A percentile compares a stretch with the other conserved stretches of the same genome.
phyloP scores from a whole-genome alignment of 2,797 vertebrate genomes.

The Periparus ater region DNA sequence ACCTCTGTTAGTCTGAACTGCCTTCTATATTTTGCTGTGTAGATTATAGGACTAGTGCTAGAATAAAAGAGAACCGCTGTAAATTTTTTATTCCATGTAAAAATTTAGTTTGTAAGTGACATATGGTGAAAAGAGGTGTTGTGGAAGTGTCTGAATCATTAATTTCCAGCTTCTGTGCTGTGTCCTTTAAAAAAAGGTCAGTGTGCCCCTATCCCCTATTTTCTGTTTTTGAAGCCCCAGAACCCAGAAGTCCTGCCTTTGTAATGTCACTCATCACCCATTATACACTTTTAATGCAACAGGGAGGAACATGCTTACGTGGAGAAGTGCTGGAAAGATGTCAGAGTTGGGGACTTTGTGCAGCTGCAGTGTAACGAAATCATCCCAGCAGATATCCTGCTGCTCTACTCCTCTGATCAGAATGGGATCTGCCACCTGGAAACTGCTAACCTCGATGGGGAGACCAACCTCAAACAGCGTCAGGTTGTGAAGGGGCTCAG shows the following conservation, averaged over 20 bases:
- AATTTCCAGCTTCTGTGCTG: neutral
- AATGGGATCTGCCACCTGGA: conserved; percentile 88
- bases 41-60: neutral
- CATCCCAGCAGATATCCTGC: conserved; percentile 90
- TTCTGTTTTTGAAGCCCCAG: neutral
- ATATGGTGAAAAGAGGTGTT: neutral
- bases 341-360: conserved; percentile 91
- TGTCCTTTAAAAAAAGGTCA: neutral
- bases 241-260: neutral
- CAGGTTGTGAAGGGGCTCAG: conserved; percentile 79
- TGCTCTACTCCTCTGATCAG: conserved; percentile 88
- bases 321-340: conserved; percentile 88
- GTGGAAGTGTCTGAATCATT: neutral
- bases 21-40: neutral
- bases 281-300: neutral
- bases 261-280: neutral
- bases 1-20: neutral
- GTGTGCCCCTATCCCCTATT: accelerated
- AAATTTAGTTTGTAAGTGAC: neutral
- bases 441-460: conserved; percentile 91
- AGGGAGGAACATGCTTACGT: conserved; percentile 80
- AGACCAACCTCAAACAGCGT: conserved; percentile 94
- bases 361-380: conserved; percentile 88
- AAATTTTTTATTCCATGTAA: neutral
- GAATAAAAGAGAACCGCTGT: neutral